A percentile compares a stretch with the other conserved stretches of the same genome.
Conservation (phyloP, 1,140 invertebrate genomes). For the Drosophila lacteicornis region DNA sequence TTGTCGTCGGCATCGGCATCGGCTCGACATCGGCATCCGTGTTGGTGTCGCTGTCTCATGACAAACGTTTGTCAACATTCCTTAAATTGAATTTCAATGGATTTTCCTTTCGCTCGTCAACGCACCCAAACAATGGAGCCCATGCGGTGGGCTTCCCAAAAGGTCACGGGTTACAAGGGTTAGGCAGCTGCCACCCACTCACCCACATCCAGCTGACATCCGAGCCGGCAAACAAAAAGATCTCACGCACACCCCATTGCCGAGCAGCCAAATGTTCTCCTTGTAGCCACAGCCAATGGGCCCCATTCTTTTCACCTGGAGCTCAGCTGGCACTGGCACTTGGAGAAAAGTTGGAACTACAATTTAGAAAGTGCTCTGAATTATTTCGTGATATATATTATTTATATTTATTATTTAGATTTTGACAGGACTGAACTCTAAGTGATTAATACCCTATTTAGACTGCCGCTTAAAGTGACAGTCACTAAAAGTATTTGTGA, state of each 20-base stretch:
- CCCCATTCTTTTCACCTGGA: background rate
- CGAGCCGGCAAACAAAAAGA: constrained; percentile 57
- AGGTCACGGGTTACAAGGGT: constrained; percentile 66
- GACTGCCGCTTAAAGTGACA: too few relatives aligned
- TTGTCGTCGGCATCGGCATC: constrained; percentile 28
- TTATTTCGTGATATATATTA: too few relatives aligned
- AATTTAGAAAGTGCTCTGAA: too few relatives aligned
- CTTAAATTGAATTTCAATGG: constrained; percentile 69
- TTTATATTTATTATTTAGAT: too few relatives aligned
- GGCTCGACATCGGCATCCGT: constrained; percentile 17
- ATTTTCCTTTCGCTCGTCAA: constrained; percentile 62
- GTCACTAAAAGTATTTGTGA: too few relatives aligned
- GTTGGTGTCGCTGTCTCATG: constrained; percentile 39
- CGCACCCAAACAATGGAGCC: constrained; percentile 47
- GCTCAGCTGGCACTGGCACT: constrained; percentile 25
- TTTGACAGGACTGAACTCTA: too few relatives aligned
- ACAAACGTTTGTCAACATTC: constrained; percentile 67
- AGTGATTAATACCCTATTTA: too few relatives aligned
- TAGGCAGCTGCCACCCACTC: constrained; percentile 32
- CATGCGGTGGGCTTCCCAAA: constrained; percentile 18
- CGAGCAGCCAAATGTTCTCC: constrained; percentile 3
- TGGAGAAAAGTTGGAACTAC: background rate
- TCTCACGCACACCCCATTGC: constrained; percentile 34
- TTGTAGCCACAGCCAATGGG: background rate
- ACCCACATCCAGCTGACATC: constrained; percentile 40